These are phyloP conservation scores for Gastracanthus pulcherrimus DNA, from an alignment of 2,888 invertebrate species.

Conservation along the genomic window DNA sequence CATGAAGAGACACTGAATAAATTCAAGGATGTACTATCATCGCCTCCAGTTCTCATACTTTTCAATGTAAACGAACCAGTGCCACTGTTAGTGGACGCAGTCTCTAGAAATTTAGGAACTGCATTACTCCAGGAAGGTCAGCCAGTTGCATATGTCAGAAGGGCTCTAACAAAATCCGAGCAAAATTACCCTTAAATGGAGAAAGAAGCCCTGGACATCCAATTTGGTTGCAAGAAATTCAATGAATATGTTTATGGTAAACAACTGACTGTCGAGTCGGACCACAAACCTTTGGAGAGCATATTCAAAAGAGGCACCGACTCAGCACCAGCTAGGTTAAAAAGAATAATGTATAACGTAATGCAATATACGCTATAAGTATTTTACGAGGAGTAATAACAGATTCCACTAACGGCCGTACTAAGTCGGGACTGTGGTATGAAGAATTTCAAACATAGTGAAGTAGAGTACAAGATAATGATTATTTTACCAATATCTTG, in stretches of 20 bases:
- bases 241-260: constrained; percentile 68
- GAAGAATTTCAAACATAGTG: background rate
- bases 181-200: constrained; percentile 67
- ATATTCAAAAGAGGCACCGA: constrained; percentile 64
- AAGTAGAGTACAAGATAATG: background rate
- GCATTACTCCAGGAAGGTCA: constrained; percentile 67
- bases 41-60: background rate
- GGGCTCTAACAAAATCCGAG: constrained; percentile 64
- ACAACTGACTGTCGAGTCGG: constrained; percentile 62
- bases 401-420: constrained; percentile 63
- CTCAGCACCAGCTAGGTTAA: constrained; percentile 41
- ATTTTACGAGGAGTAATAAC: constrained; percentile 60
- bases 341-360: constrained; percentile 36
- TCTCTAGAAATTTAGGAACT: constrained; percentile 64
- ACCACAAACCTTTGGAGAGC: constrained; percentile 67
- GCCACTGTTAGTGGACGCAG: constrained; percentile 33
- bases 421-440: constrained; percentile 60
- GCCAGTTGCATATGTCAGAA: constrained; percentile 69
- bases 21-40: constrained; percentile 24
- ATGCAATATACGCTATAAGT: constrained; percentile 33
- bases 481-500: background rate
- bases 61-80: constrained; percentile 37
- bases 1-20: constrained; percentile 7
- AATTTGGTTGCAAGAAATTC: constrained; percentile 67
- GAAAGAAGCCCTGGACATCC: constrained; percentile 68